Conservation (phyloP, 2,113 vertebrate species). For the Megatriorchis doriae region DNA sequence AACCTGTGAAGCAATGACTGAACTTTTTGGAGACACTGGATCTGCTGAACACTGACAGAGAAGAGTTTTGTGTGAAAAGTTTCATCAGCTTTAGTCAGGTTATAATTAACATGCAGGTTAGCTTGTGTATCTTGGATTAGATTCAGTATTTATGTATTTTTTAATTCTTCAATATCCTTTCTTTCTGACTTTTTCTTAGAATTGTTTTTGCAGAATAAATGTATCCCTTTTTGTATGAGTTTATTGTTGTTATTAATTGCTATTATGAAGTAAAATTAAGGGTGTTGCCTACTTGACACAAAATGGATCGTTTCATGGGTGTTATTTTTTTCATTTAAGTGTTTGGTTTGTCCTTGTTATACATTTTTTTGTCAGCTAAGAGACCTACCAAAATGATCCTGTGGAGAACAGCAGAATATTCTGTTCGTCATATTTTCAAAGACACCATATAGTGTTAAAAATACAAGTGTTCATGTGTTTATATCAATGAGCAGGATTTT, state of each 20-base stretch:
- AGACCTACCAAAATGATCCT: not conserved
- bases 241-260: not conserved
- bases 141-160: not conserved
- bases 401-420: not conserved
- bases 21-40: not conserved
- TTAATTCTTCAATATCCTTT: not conserved
- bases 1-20: not conserved
- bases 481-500: not conserved
- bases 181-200: not conserved
- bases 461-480: not conserved
- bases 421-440: not conserved
- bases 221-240: not conserved
- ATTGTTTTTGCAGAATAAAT: not conserved
- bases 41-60: not conserved
- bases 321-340: not conserved
- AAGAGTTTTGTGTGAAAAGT: not conserved
- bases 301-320: not conserved
- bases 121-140: accelerated
- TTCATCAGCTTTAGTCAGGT: not conserved
- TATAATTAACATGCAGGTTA: not conserved
- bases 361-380: not conserved
- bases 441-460: not conserved
- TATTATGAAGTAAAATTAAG: not conserved
- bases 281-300: not conserved
- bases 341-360: not conserved